Percentiles rank a stretch among this genome's conserved stretches.
These are phyloP conservation scores for Siniperca chuatsi DNA, from an alignment of 2,113 vertebrate species.

Conservation along the genomic window DNA sequence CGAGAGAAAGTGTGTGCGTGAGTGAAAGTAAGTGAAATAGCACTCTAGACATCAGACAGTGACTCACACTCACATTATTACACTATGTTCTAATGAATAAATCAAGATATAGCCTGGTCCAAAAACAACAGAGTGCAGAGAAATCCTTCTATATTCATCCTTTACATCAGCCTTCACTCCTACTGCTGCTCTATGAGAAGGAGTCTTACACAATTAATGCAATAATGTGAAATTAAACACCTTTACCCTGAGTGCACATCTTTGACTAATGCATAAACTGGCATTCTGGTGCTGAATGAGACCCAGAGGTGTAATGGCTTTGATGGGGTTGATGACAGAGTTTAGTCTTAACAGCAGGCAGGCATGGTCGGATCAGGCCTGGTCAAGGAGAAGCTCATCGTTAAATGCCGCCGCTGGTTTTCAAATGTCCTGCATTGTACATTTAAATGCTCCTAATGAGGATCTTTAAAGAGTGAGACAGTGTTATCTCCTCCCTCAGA, in stretches of 20 bases:
- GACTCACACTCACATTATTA: constrained; percentile 53
- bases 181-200: not conserved
- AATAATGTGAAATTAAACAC: constrained; percentile 64
- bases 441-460: constrained; percentile 67
- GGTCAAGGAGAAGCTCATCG: constrained; percentile 66
- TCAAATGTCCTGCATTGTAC: constrained; percentile 48
- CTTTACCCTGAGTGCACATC: constrained; percentile 48
- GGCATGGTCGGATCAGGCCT: constrained; percentile 20
- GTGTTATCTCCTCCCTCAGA: constrained; percentile 51
- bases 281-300: constrained; percentile 51
- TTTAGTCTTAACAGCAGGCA: constrained; percentile 61
- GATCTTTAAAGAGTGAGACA: constrained; percentile 48
- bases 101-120: constrained; percentile 41
- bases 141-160: constrained; percentile 9
- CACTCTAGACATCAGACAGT: constrained; percentile 42
- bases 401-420: constrained; percentile 54
- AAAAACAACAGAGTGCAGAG: constrained; percentile 26
- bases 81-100: constrained; percentile 52
- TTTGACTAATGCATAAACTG: constrained; percentile 60
- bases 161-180: constrained; percentile 20
- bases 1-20: not conserved
- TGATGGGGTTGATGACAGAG: constrained; percentile 59
- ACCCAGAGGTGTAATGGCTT: constrained; percentile 58
- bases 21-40: constrained; percentile 17
- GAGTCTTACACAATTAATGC: constrained; percentile 43